Base-by-base conservation (phyloP, 2,113 vertebrate species). In the Hepsetus odoe region DNA sequence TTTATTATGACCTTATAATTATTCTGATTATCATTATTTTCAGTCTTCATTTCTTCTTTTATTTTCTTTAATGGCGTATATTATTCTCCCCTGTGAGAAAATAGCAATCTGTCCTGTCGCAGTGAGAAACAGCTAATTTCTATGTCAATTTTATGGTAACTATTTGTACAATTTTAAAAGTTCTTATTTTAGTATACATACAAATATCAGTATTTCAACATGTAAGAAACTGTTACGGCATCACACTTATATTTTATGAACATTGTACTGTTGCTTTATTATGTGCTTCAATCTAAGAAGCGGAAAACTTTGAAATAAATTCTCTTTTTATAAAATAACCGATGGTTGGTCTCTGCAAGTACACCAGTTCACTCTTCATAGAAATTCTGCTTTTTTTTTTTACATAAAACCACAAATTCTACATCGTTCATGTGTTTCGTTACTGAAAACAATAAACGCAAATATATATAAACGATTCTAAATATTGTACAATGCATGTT, bases 221-320 rank as follows among this genome's bases (percentile, higher is more conserved):
- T 97, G 95, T 96, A 95, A 94, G 93, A 94, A 96, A 93, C 95
- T 94, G 96, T 97, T 96, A 97, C 93, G 85, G 92, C 96, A 97
- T 99, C 97, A 98, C 96, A 96, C 96, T 96, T 98, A 98, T 98
- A 99, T 99, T 99, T 99, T 99, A 97, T 96, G 95, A 96, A 97
- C 97, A 98, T 98, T 98, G 95, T 99, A 99, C 92, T 94, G 95
- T 99, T 97, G 97, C 97, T 98, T 98, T 98, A 98, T 94, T 97
- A 98, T 96, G 95, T 95, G 97, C 97, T 99, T 98, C 97, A 94
- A 94, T 98, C 95, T 95, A 94, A 85, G 97, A 96, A 98, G 96
- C 96, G 56, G 75, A 94, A 94, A 86, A 85, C 94, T 98, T 99
- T 98, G 92, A 98, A 99, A 99, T 99, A 99, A 94, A 94, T 92